A percentile compares a stretch with the other conserved stretches of the same genome.
These are phyloP conservation scores for Oxycera nigricornis DNA, from an alignment of 2,888 invertebrate species.

Conservation along the genomic window DNA sequence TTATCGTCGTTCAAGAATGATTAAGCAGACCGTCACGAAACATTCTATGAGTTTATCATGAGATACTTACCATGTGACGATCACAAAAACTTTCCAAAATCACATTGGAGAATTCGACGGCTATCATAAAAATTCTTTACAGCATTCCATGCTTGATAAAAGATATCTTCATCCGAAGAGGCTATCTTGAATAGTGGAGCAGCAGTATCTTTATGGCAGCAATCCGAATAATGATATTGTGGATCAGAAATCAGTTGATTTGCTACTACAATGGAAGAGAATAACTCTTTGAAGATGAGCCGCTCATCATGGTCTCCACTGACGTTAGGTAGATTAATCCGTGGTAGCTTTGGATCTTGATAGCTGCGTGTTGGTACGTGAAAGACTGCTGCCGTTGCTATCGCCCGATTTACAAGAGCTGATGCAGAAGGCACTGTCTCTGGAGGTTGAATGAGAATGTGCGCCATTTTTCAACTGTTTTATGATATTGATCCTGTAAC, in stretches of 20 bases:
- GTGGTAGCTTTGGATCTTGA: not conserved
- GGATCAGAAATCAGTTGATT: not conserved
- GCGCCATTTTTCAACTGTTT: not conserved
- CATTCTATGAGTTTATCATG: too few species aligned
- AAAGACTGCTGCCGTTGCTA: not conserved
- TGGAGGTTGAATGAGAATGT: not conserved
- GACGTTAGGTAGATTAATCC: not conserved
- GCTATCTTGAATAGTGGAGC: not conserved
- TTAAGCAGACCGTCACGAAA: too few species aligned
- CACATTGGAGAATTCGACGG: not conserved
- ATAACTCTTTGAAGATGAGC: not conserved
- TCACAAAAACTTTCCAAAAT: too few species aligned
- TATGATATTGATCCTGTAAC: not conserved
- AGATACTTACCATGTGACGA: too few species aligned
- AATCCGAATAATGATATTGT: not conserved
- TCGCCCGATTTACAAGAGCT: not conserved
- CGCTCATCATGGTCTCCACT: not conserved
- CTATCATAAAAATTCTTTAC: not conserved
- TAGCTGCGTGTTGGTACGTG: not conserved
- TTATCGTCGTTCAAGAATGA: too few species aligned
- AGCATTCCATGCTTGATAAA: not conserved
- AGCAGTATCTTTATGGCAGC: not conserved
- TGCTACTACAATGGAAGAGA: not conserved
- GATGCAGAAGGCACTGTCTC: not conserved
- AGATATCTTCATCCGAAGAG: not conserved